Percentiles rank a stretch among this genome's conserved stretches.
These are phyloP conservation scores for Meloe dianella DNA, from an alignment of 2,888 invertebrate genomes.

Conservation along the genomic window DNA sequence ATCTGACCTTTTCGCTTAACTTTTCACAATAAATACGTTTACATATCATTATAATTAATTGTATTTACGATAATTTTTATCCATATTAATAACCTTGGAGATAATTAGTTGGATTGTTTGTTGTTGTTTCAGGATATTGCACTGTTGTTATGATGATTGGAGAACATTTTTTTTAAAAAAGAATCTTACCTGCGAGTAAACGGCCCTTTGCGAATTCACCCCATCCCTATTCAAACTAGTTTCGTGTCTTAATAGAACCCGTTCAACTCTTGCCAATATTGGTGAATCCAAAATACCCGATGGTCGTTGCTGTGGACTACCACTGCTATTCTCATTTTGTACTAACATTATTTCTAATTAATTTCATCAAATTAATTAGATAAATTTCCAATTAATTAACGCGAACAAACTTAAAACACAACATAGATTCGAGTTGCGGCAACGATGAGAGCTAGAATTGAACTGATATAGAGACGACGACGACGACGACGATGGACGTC, in stretches of 20 bases:
- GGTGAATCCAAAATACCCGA: conserved; percentile 67
- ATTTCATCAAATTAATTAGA: background rate
- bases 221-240: conserved; percentile 54
- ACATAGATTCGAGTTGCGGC: conserved; percentile 7
- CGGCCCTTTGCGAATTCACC: conserved; percentile 50
- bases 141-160: background rate
- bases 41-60: background rate
- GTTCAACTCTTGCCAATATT: conserved; percentile 66
- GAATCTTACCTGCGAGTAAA: conserved; percentile 53
- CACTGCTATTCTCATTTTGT: conserved; percentile 46
- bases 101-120: background rate
- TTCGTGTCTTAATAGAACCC: conserved; percentile 65
- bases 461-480: conserved; percentile 6
- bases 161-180: too few relatives aligned
- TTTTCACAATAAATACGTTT: background rate
- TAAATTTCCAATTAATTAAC: background rate
- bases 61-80: conserved; percentile 1
- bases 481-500: conserved; percentile 7
- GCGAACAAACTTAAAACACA: too few relatives aligned
- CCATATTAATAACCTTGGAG: background rate
- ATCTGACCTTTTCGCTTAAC: background rate
- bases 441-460: background rate
- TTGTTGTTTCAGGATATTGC: background rate
- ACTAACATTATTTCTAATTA: conserved; percentile 42
- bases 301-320: conserved; percentile 40